Percentiles rank a stretch among this genome's conserved stretches.
Evolutionary conservation across 64 coral and sea anemone genomes (phyloP).

Genomic region (Stichodactyla helianthus): DNA sequence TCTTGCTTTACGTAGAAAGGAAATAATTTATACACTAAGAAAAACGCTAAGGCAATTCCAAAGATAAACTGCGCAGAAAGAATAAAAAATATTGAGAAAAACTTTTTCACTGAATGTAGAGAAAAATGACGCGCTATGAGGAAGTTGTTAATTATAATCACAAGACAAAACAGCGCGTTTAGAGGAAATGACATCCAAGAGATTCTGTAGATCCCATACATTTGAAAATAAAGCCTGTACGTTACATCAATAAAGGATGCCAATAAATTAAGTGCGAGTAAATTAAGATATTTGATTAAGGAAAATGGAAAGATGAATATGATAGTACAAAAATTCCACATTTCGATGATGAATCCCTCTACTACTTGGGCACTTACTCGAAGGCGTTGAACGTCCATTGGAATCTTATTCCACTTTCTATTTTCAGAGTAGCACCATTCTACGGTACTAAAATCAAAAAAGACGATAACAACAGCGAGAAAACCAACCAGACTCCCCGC

Average conservation of each 20-base stretch:
- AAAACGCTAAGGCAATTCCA: slow-evolving; percentile 5
- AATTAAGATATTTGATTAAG: slow-evolving; percentile 39
- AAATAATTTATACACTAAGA: slow-evolving; percentile 8
- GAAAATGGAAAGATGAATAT: slow-evolving; percentile 32
- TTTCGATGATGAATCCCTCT: slow-evolving; percentile 47
- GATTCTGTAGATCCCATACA: slow-evolving; percentile 59
- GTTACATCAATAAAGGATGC: slow-evolving; percentile 43
- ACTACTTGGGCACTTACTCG: slow-evolving; percentile 28
- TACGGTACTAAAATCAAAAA: slow-evolving; percentile 66
- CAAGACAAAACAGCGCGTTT: slow-evolving; percentile 26
- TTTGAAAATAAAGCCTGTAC: slow-evolving; percentile 61
- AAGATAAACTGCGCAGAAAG: slow-evolving; percentile 53
- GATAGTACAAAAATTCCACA: slow-evolving; percentile 62
- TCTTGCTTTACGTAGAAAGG: slow-evolving; percentile 17
- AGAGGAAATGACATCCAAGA: slow-evolving; percentile 66
- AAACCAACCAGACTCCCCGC: slow-evolving; percentile 29
- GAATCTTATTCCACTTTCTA: slow-evolving; percentile 42
- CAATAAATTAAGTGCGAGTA: slow-evolving; percentile 55
- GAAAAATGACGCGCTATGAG: slow-evolving; percentile 32
- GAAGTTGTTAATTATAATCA: slow-evolving; percentile 30
- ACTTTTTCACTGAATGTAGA: not conserved
- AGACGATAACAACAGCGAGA: slow-evolving; percentile 25
- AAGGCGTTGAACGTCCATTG: slow-evolving; percentile 30
- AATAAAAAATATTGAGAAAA: not conserved
- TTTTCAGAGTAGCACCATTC: slow-evolving; percentile 57